Evolutionary conservation across 2,113 vertebrate genomes (phyloP).

Genomic region (Apteryx mantelli): DNA sequence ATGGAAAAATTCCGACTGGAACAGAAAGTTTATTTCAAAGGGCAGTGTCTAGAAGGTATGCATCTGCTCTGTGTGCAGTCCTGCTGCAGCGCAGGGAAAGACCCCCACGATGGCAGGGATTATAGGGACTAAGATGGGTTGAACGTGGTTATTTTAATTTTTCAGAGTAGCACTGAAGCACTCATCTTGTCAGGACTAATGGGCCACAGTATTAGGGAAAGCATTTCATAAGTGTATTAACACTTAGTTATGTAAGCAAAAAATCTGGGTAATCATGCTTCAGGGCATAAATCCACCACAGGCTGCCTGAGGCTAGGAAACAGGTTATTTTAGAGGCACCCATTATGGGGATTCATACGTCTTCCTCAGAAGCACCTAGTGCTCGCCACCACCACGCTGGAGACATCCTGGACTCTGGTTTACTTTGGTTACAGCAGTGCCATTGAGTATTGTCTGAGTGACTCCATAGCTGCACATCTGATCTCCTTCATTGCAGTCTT

Average conservation of each 20-base stretch:
- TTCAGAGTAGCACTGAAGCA: conserved; percentile 25
- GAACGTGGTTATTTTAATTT: conserved; percentile 5
- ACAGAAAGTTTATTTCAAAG: conserved; percentile 99
- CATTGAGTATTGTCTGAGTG: not conserved
- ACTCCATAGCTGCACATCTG: not conserved
- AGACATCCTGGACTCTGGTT: not conserved
- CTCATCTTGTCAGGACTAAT: conserved; percentile 23
- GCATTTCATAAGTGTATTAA: conserved; percentile 72
- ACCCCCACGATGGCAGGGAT: not conserved
- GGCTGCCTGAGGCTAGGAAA: conserved; percentile 41
- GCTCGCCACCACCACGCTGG: not conserved
- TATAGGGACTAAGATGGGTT: not conserved
- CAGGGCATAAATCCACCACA: conserved; percentile 46
- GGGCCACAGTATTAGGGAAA: conserved; percentile 41
- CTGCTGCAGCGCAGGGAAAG: not conserved
- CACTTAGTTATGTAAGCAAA: conserved; percentile 58
- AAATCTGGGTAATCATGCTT: conserved; percentile 58
- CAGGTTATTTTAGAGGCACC: not conserved
- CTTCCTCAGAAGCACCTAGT: not conserved
- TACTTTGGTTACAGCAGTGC: not conserved
- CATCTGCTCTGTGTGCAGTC: not conserved
- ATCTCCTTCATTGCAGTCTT: not conserved
- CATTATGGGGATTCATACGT: not conserved
- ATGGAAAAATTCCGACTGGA: conserved; percentile 99
- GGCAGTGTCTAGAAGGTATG: conserved; percentile 98